Percentiles rank a stretch among this genome's conserved stretches.
Evolutionary conservation across 2,113 vertebrate species (phyloP).

Genomic region (Psettodes erumei): DNA sequence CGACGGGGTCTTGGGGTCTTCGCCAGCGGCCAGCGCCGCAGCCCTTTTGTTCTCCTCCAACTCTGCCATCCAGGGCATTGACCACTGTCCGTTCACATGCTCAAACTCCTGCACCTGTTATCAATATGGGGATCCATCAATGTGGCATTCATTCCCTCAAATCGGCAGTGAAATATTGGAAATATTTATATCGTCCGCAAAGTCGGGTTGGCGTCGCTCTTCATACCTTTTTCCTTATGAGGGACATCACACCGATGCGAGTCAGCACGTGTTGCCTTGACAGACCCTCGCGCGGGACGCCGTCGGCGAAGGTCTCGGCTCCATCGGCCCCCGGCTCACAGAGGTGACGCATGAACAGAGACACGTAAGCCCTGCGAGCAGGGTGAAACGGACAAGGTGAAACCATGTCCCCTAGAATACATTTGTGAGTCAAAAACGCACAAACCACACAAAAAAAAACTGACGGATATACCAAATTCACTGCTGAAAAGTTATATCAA

Average conservation of each 20-base stretch:
- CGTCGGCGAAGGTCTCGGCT: constrained; percentile 97
- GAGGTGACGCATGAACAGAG: constrained; percentile 97
- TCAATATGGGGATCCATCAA: background rate
- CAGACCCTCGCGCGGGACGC: constrained; percentile 95
- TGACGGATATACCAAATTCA: background rate
- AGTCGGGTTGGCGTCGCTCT: background rate
- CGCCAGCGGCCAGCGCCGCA: constrained; percentile 84
- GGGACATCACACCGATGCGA: constrained; percentile 98
- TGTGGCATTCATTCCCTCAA: background rate
- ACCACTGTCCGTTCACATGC: constrained; percentile 98
- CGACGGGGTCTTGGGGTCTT: constrained; percentile 88
- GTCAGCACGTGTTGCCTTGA: constrained; percentile 97
- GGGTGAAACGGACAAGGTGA: background rate
- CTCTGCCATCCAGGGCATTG: constrained; percentile 97
- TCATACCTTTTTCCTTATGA: constrained; percentile 95
- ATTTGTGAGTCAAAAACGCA: background rate
- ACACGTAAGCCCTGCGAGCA: constrained; percentile 91
- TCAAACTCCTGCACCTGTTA: constrained; percentile 97
- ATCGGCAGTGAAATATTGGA: background rate
- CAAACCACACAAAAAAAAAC: background rate
- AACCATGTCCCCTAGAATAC: background rate
- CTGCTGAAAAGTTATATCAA: background rate
- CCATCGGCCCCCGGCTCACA: constrained; percentile 98
- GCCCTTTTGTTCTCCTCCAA: constrained; percentile 96
- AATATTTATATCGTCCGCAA: background rate